These are phyloP conservation scores for Philotrypesis tridentata DNA, from an alignment of 1,140 invertebrate genomes.

Conservation along the genomic window DNA sequence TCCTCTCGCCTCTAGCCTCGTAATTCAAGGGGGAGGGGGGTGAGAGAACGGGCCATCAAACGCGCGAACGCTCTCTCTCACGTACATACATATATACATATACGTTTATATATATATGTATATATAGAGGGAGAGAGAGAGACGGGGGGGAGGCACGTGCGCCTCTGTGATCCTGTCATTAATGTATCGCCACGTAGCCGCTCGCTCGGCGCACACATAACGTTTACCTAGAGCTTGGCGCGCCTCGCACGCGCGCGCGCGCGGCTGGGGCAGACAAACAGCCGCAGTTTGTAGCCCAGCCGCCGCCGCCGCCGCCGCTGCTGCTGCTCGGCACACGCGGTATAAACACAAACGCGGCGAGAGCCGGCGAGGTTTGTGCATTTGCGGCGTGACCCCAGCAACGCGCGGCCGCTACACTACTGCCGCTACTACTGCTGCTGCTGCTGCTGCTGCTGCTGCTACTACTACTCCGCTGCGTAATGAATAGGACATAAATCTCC, in stretches of 20 bases:
- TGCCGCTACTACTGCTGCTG: no score
- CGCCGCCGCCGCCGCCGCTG: no score
- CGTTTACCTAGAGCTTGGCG: conserved; percentile 18
- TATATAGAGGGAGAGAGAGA: no score
- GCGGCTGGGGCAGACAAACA: conserved; percentile 57
- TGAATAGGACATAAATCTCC: conserved; percentile 68
- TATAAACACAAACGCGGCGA: conserved; percentile 62
- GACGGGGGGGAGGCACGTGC: conserved; percentile 22
- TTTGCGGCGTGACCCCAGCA: conserved; percentile 49
- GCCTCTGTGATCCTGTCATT: conserved; percentile 60
- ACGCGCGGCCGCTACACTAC: background rate
- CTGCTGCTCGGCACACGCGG: conserved; percentile 43
- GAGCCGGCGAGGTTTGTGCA: conserved; percentile 49
- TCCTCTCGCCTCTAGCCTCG: no score
- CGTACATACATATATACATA: conserved; percentile 7
- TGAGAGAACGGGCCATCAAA: conserved; percentile 60
- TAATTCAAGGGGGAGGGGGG: conserved; percentile 64
- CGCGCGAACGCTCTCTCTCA: conserved; percentile 49
- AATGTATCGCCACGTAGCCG: conserved; percentile 63
- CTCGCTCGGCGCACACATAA: background rate
- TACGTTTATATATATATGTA: background rate
- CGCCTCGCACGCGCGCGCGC: background rate
- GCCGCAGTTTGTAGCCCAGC: conserved; percentile 37
- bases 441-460: no score
- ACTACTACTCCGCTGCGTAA: conserved; percentile 51